Base-by-base conservation (phyloP, 2,888 invertebrate species). In the Watsonalla cultraria region DNA sequence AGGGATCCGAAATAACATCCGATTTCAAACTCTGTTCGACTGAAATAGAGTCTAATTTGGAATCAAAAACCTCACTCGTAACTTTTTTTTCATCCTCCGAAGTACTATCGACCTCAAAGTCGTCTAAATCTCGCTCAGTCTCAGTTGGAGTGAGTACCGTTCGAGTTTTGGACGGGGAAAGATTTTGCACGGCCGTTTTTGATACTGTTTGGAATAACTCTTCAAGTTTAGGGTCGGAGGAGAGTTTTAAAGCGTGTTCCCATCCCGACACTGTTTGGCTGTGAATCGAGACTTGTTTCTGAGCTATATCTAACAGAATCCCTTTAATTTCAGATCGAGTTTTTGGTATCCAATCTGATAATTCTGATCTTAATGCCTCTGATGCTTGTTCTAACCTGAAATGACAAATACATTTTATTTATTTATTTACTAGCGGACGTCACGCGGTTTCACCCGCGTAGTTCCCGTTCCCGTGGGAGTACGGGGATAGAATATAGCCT, bases 141-240 rank as follows among this genome's bases (percentile, higher is more conserved):
- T 80, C 82, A 0, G 77, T 79, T 0, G 78, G 80, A 0, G 81
- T 79, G 8, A 70, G 59, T 7, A 76, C 70, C 0, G 73, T 66
- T 0, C 74, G 61, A 45, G 76, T 80, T 49, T 78, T 76, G 0
- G 85, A 80, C 0, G 88, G 88, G 0, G 87, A 86, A 0, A 89
- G 71, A 37, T 87, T 88, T 24, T 80, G 82, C 0, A 89, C 84
- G 2, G 88, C 89, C 0, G 72, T 76, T 59, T 81, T 84, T 0
- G 90, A 90, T 0, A 90, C 90, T 0, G 90, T 90, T 52, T 89
- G 86, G 68, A 90, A 90, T 6, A 90, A 56, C 5, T 86, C 81
- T 0, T 70, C 70, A 0, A 72, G 57, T 46, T 80, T 77, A 0
- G 80, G 55, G 11, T 84, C 86, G 0, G 79, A 75, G 0, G 85